A percentile compares a stretch with the other conserved stretches of the same genome.
Evolutionary conservation across 2,797 vertebrate genomes (phyloP).

Genomic region (Oreochromis mossambicus): DNA sequence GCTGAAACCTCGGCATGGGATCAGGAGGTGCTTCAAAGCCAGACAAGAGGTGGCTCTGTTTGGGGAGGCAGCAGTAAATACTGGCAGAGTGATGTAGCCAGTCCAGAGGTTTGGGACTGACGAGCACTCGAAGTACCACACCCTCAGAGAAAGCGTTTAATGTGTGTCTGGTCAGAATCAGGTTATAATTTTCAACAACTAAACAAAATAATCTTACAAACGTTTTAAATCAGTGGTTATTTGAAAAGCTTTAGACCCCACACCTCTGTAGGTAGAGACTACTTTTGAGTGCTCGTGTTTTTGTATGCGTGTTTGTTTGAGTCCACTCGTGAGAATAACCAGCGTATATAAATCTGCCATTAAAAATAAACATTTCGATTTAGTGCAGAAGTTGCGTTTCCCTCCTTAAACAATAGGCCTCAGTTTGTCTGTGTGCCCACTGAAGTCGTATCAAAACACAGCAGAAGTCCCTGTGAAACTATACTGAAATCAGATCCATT

Average conservation of each 20-base stretch:
- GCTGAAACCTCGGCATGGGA: slow-evolving; percentile 35
- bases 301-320: background rate
- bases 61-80: slow-evolving; percentile 48
- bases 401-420: slow-evolving; percentile 49
- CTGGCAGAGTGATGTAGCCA: slow-evolving; percentile 22
- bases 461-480: slow-evolving; percentile 37
- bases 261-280: background rate
- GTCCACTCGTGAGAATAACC: slow-evolving; percentile 48
- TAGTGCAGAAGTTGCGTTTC: slow-evolving; percentile 44
- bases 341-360: slow-evolving; percentile 55
- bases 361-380: slow-evolving; percentile 58
- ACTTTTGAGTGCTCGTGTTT: background rate
- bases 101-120: slow-evolving; percentile 18
- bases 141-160: slow-evolving; percentile 32
- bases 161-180: slow-evolving; percentile 3
- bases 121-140: slow-evolving; percentile 1
- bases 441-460: slow-evolving; percentile 44
- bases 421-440: slow-evolving; percentile 32
- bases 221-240: background rate
- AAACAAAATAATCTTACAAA: background rate
- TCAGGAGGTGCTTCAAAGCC: slow-evolving; percentile 49
- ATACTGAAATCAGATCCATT: slow-evolving; percentile 57
- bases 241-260: background rate
- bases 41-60: slow-evolving; percentile 66
- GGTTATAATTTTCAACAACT: slow-evolving; percentile 3